A percentile compares a stretch with the other conserved stretches of the same genome.
phyloP scores from a whole-genome alignment of 2,888 invertebrate species.

The Drosophila meridionalis region DNA sequence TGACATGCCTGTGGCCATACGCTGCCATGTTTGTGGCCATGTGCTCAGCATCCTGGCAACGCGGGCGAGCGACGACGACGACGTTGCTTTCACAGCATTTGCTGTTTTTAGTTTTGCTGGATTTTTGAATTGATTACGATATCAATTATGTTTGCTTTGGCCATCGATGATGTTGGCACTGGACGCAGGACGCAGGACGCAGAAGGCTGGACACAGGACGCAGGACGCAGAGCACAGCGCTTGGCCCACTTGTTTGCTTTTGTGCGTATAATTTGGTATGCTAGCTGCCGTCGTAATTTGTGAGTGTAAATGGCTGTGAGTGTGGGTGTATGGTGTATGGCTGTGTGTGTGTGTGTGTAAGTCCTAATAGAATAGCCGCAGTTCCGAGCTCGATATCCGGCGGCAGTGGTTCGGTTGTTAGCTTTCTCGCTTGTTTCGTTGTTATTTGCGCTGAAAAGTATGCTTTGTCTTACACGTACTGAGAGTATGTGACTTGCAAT shows the following conservation, averaged over 20 bases:
- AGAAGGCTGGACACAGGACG: not conserved
- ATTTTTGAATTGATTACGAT: conserved; percentile 83
- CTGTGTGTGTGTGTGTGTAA: conserved; percentile 12
- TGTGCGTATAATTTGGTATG: conserved; percentile 70
- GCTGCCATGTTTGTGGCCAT: conserved; percentile 51
- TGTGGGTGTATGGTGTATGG: not conserved
- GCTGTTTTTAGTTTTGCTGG: conserved; percentile 79
- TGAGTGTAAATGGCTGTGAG: conserved; percentile 21
- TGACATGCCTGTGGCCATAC: conserved; percentile 69
- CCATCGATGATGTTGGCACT: conserved; percentile 61
- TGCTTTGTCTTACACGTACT: conserved; percentile 68
- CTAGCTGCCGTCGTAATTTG: conserved; percentile 55
- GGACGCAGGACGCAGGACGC: conserved; percentile 18
- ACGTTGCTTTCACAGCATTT: conserved; percentile 71
- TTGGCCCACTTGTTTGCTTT: conserved; percentile 72
- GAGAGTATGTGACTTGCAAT: not conserved
- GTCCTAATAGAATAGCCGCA: conserved; percentile 69
- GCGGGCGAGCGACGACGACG: conserved; percentile 20
- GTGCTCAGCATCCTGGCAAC: conserved; percentile 31
- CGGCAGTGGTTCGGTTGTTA: conserved; percentile 53
- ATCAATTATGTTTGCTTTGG: conserved; percentile 83
- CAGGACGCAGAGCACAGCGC: conserved; percentile 15
- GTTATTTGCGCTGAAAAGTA: conserved; percentile 78
- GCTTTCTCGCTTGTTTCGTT: conserved; percentile 58
- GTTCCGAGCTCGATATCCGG: conserved; percentile 46